A percentile compares a stretch with the other conserved stretches of the same genome.
These are phyloP conservation scores for Tanypteryx hageni DNA, from an alignment of 2,888 invertebrate genomes.

Conservation along the genomic window DNA sequence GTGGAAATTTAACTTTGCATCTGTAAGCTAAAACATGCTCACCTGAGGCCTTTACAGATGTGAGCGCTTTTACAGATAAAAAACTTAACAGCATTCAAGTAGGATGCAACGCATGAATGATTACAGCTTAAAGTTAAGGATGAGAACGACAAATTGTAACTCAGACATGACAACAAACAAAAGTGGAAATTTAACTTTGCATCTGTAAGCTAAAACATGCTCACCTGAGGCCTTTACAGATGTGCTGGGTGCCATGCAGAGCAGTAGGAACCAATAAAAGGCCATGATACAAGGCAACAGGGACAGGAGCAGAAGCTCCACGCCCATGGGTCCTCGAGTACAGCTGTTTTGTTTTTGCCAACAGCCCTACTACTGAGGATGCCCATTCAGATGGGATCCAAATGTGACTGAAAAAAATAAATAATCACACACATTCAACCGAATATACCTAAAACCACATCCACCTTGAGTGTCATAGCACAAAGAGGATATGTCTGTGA, in stretches of 20 bases:
- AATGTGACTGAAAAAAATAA: slow-evolving; percentile 2
- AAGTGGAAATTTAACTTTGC: too few species aligned
- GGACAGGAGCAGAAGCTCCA: slow-evolving; percentile 42
- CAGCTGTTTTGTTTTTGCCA: slow-evolving; percentile 30
- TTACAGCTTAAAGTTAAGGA: too few species aligned
- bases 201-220: not conserved
- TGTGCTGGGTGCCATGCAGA: slow-evolving; percentile 56
- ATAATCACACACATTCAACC: too few species aligned
- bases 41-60: slow-evolving; percentile 55
- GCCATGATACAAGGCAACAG: slow-evolving; percentile 43
- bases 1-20: too few species aligned
- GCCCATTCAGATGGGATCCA: slow-evolving; percentile 35
- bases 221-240: slow-evolving; percentile 55
- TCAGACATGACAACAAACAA: too few species aligned
- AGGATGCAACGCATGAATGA: too few species aligned
- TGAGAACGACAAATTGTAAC: too few species aligned
- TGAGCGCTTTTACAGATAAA: too few species aligned
- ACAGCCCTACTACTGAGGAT: not conserved
- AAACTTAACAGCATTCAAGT: too few species aligned
- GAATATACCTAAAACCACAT: too few species aligned
- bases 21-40: not conserved
- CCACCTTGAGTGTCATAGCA: too few species aligned
- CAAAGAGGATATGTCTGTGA: too few species aligned
- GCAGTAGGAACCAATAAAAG: slow-evolving; percentile 59
- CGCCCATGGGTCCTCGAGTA: slow-evolving; percentile 43